Conservation (phyloP, 2,113 vertebrate species). For the Syngnathus typhle region DNA sequence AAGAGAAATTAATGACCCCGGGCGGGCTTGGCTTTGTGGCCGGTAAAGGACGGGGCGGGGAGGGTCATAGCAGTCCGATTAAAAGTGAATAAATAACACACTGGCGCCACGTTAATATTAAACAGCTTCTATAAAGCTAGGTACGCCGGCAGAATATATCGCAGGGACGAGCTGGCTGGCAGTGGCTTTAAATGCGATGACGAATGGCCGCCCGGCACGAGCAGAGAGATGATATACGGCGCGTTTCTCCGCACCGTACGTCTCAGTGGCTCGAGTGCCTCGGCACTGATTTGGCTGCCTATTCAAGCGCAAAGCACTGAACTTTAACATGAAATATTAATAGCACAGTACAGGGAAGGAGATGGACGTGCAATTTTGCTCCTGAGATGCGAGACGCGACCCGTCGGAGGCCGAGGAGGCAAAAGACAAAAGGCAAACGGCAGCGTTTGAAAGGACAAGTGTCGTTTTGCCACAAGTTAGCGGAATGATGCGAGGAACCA, state of each 20-base stretch:
- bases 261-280: constrained; percentile 44
- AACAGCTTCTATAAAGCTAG: constrained; percentile 44
- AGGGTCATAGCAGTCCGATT: constrained; percentile 23
- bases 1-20: constrained; percentile 41
- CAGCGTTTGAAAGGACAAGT: not conserved
- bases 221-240: constrained; percentile 26
- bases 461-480: not conserved
- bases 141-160: constrained; percentile 40
- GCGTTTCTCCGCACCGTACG: constrained; percentile 46
- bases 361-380: constrained; percentile 59
- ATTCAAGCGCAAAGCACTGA: constrained; percentile 67
- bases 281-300: constrained; percentile 67
- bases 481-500: not conserved
- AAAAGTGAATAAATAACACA: constrained; percentile 50
- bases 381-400: constrained; percentile 38
- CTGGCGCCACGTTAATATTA: constrained; percentile 44
- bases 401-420: constrained; percentile 28
- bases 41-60: not conserved
- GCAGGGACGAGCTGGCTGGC: constrained; percentile 3
- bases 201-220: constrained; percentile 29
- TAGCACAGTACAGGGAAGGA: constrained; percentile 53
- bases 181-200: constrained; percentile 49
- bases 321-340: constrained; percentile 73
- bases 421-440: no score
- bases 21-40: not conserved